phyloP scores from a whole-genome alignment of 1,140 invertebrate genomes.

The Polyergus mexicanus region DNA sequence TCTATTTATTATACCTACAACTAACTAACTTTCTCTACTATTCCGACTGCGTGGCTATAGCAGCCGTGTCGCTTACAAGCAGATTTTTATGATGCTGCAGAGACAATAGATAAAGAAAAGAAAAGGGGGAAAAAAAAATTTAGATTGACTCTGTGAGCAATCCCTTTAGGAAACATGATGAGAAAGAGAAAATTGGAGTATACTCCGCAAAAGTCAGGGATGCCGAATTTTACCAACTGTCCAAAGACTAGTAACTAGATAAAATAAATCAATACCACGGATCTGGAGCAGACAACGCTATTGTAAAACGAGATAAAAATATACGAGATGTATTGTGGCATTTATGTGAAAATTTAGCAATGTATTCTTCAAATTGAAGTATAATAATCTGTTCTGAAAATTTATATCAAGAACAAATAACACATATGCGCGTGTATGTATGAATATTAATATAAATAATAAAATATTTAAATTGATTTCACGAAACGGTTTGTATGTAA shows the following conservation, averaged over 20 bases:
- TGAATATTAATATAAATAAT: too few species aligned
- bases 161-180: background rate
- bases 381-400: too few species aligned
- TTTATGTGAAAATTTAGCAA: background rate
- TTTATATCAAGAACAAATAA: too few species aligned
- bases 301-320: background rate
- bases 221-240: background rate
- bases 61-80: slow-evolving; percentile 30
- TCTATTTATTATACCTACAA: slow-evolving; percentile 11
- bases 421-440: too few species aligned
- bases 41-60: background rate
- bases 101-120: background rate
- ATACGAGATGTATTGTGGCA: background rate
- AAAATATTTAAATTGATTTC: background rate
- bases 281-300: background rate
- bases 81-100: slow-evolving; percentile 1
- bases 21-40: slow-evolving; percentile 25
- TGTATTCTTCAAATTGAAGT: background rate
- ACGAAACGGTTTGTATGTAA: background rate
- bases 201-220: background rate
- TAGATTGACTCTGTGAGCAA: background rate
- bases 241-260: background rate
- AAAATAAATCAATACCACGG: slow-evolving; percentile 23
- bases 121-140: too few species aligned
- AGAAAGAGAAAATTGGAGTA: slow-evolving; percentile 34